These are phyloP conservation scores for Leguminivora glycinivorella DNA, from an alignment of 1,140 invertebrate genomes.

Conservation along the genomic window DNA sequence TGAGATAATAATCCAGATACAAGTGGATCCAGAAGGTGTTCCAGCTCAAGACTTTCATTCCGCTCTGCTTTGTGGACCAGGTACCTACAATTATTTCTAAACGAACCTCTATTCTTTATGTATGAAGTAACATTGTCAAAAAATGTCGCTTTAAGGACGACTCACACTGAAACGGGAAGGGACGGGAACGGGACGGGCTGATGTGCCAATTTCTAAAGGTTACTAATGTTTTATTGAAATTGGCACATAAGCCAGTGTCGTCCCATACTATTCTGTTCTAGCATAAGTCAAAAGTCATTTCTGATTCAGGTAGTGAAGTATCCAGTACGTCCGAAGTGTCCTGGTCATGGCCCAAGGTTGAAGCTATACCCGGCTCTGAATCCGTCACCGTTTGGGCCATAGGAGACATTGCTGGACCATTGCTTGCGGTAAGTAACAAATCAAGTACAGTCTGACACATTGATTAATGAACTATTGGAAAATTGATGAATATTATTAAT, in stretches of 20 bases:
- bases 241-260: too few relatives aligned
- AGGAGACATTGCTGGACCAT: conserved; percentile 82
- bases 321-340: conserved; percentile 65
- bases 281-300: neutral
- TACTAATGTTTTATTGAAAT: too few relatives aligned
- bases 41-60: conserved; percentile 80
- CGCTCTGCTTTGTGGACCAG: conserved; percentile 80
- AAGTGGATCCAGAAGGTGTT: conserved; percentile 82
- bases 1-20: conserved; percentile 79
- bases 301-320: conserved; percentile 33
- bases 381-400: conserved; percentile 80
- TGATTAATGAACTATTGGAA: too few relatives aligned
- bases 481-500: too few relatives aligned
- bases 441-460: too few relatives aligned
- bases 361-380: conserved; percentile 79
- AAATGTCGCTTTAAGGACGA: too few relatives aligned
- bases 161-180: too few relatives aligned
- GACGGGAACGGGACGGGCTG: too few relatives aligned
- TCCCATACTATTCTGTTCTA: too few relatives aligned
- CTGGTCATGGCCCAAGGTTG: conserved; percentile 73
- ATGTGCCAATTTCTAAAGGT: too few relatives aligned
- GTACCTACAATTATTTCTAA: conserved; percentile 50
- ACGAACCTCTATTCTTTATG: too few relatives aligned
- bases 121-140: too few relatives aligned
- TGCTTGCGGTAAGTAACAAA: conserved; percentile 56